These are phyloP conservation scores for Clinocottus analis DNA, from an alignment of 2,113 vertebrate genomes.

Conservation along the genomic window DNA sequence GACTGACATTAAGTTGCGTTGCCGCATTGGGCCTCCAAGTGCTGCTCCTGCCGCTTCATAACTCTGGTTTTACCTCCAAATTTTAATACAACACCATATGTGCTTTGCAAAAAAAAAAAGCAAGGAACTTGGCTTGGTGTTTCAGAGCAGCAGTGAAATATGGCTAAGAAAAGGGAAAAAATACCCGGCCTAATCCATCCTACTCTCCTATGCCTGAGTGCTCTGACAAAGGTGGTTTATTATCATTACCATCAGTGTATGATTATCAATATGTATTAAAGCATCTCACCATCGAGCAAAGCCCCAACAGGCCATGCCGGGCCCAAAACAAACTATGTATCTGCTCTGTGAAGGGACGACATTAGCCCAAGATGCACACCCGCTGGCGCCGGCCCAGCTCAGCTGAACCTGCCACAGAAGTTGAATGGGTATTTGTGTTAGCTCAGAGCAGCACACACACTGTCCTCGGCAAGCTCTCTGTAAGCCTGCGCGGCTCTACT, in stretches of 20 bases:
- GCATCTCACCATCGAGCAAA: conserved; percentile 61
- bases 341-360: conserved; percentile 61
- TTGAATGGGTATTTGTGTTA: conserved; percentile 68
- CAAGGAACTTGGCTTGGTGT: conserved; percentile 71
- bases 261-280: conserved; percentile 75
- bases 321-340: conserved; percentile 68
- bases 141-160: conserved; percentile 73
- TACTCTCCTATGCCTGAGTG: conserved; percentile 53
- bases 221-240: conserved; percentile 77
- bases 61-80: conserved; percentile 79
- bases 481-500: conserved; percentile 50
- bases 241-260: conserved; percentile 68
- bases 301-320: conserved; percentile 61
- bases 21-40: conserved; percentile 77
- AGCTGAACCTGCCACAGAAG: conserved; percentile 60
- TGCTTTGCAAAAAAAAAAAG: conserved; percentile 74
- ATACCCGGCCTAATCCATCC: conserved; percentile 75
- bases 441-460: conserved; percentile 23
- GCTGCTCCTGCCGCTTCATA: conserved; percentile 70
- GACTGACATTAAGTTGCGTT: conserved; percentile 84
- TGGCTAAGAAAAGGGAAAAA: conserved; percentile 68
- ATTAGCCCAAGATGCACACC: conserved; percentile 64
- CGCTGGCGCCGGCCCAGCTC: conserved; percentile 41
- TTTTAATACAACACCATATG: conserved; percentile 83
- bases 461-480: conserved; percentile 66